These are phyloP conservation scores for Scolopax bukidnonensis DNA, from an alignment of 2,797 vertebrate species.

Conservation along the genomic window DNA sequence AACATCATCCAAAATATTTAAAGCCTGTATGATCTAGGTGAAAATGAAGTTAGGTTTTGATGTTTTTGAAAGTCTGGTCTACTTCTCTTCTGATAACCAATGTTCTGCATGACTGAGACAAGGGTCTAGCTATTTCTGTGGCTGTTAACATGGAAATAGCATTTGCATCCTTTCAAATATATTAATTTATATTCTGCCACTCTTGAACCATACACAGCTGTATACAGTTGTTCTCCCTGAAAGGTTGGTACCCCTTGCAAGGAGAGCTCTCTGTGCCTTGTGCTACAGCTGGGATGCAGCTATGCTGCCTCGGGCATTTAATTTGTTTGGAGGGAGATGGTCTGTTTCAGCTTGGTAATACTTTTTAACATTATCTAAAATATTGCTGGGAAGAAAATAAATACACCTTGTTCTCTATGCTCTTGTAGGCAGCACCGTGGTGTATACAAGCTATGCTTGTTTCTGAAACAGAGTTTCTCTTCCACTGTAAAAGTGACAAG, in stretches of 20 bases:
- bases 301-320: not conserved
- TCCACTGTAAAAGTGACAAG: not conserved
- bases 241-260: not conserved
- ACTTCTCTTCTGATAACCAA: not conserved
- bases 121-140: not conserved
- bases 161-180: not conserved
- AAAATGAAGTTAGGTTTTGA: not conserved
- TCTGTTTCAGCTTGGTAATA: too few species aligned
- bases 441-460: too few species aligned
- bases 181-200: not conserved
- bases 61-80: not conserved
- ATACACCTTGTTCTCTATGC: not conserved
- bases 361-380: not conserved
- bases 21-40: not conserved
- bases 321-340: not conserved
- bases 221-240: accelerated
- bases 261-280: not conserved
- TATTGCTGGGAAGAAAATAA: not conserved
- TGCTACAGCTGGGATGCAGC: not conserved
- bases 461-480: not conserved
- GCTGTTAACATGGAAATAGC: not conserved
- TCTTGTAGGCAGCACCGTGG: not conserved
- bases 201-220: not conserved
- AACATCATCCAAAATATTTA: not conserved
- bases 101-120: not conserved